Percentiles rank a stretch among this genome's conserved stretches.
phyloP scores from a whole-genome alignment of 2,113 vertebrate genomes.

The Coregonus clupeaformis region DNA sequence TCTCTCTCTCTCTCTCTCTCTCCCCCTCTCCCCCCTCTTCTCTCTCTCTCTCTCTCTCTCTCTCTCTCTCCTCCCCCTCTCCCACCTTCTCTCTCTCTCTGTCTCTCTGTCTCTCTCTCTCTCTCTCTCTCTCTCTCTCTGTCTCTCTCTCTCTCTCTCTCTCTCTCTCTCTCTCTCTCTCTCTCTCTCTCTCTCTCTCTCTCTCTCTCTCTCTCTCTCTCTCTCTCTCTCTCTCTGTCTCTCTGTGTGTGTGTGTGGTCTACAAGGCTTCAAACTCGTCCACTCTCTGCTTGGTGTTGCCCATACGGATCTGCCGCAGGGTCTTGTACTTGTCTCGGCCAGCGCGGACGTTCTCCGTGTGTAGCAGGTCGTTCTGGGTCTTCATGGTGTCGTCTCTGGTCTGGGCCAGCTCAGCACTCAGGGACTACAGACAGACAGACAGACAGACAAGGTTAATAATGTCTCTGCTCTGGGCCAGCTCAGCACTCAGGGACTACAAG shows the following conservation, averaged over 20 bases:
- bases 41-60: too few relatives aligned
- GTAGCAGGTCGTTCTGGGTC: conserved; percentile 87
- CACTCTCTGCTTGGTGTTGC: conserved; percentile 97
- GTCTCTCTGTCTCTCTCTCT: too few relatives aligned
- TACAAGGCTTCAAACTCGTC: conserved; percentile 98
- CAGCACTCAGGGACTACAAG: too few relatives aligned
- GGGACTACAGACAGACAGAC: conserved; percentile 63
- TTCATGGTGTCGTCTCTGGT: conserved; percentile 82
- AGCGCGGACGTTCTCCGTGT: conserved; percentile 85
- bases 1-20: too few relatives aligned
- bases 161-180: neutral
- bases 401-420: conserved; percentile 87
- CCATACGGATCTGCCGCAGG: conserved; percentile 91
- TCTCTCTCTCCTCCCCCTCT: too few relatives aligned
- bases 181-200: too few relatives aligned
- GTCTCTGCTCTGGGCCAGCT: too few relatives aligned
- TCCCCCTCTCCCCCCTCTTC: too few relatives aligned
- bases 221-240: too few relatives aligned
- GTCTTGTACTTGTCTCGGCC: conserved; percentile 99
- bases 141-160: neutral
- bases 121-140: neutral
- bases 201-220: neutral
- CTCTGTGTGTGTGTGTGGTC: conserved; percentile 29
- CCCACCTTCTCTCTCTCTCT: too few relatives aligned
- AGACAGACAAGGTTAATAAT: too few relatives aligned